Base-by-base conservation (phyloP, 2,113 vertebrate species). In the Petrocephalus zakoni region DNA sequence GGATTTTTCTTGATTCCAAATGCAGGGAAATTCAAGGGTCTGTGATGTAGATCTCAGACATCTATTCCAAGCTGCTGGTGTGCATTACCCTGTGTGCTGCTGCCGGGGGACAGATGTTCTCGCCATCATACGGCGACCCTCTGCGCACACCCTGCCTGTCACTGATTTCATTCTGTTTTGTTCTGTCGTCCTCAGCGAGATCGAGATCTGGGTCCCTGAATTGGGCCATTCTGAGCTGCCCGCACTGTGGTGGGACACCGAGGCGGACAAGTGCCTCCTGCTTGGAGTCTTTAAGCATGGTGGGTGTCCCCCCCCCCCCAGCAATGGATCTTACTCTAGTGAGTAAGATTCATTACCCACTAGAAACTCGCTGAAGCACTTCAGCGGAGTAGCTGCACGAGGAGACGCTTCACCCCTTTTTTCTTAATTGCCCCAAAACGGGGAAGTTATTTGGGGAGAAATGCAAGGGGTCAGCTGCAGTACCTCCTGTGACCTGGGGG, bases 221-320 rank as follows among this genome's bases (percentile, higher is more conserved):
- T 97, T 97, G 72, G 98, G 99, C 91, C 96, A 97, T 90, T 98
- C 98, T 11, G 98, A 99, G 92, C 95, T 98, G 85, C 98, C 98
- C 91, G 96, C 97, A 0, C 94, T 97, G 51, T 99, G 98, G 98
- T 99, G 98, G 98, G 98, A 99, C 91, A 92, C 93, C 85, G 94
- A 97, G 52, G 96, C 96, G 68, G 98, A 99, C 94, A 99, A 99
- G 93, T 98, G 97, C 89, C 97, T 99, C 68, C 94, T 99, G 86
- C 96, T 99, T 87, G 98, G 98, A 11, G 96, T 99, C 92, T 99
- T 95, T 93, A 99, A 99, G 91, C 98, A 99, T 42, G 98, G 98
- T 99, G 91, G 96, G 97, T 95, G 83, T 13, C 34, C 15, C 78
- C 21, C 13, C 1, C 34, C 29, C 29, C 21, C 4, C 11, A 34